These are phyloP conservation scores for Nesogale talazaci DNA, from an alignment of 2,113 vertebrate genomes.

Conservation along the genomic window DNA sequence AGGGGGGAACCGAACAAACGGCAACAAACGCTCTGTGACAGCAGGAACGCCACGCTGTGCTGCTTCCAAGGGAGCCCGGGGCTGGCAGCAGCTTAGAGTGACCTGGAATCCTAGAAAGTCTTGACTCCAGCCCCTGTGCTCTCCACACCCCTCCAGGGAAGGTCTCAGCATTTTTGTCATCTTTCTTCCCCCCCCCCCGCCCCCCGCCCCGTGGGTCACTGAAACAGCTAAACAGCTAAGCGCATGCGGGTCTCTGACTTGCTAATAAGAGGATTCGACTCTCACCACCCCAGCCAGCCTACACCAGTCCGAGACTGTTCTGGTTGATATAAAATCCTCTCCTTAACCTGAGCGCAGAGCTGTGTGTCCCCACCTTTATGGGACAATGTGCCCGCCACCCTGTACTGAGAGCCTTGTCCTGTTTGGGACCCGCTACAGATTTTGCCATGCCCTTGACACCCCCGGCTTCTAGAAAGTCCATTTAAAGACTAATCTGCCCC, in stretches of 20 bases:
- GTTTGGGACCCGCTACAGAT: rapidly evolving
- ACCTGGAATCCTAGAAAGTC: neutral
- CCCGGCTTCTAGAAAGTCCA: rapidly evolving
- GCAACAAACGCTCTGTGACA: neutral
- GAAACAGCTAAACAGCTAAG: neutral
- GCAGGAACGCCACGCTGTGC: neutral
- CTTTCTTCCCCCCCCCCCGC: no score
- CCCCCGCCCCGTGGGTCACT: no score
- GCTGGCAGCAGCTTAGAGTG: neutral
- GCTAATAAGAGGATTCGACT: neutral
- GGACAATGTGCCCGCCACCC: neutral
- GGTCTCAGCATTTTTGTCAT: neutral
- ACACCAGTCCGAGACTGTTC: neutral
- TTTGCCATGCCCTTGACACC: rapidly evolving
- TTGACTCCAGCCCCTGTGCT: neutral
- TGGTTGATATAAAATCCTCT: neutral
- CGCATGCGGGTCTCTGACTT: neutral
- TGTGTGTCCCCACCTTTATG: neutral
- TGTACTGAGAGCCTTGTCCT: rapidly evolving
- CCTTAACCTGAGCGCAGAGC: neutral
- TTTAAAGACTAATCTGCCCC: neutral
- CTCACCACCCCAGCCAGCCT: neutral
- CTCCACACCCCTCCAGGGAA: neutral
- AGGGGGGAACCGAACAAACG: neutral
- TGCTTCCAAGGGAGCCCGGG: neutral